These are phyloP conservation scores for Leuctra nigra DNA, from an alignment of 2,888 invertebrate species.

Conservation along the genomic window DNA sequence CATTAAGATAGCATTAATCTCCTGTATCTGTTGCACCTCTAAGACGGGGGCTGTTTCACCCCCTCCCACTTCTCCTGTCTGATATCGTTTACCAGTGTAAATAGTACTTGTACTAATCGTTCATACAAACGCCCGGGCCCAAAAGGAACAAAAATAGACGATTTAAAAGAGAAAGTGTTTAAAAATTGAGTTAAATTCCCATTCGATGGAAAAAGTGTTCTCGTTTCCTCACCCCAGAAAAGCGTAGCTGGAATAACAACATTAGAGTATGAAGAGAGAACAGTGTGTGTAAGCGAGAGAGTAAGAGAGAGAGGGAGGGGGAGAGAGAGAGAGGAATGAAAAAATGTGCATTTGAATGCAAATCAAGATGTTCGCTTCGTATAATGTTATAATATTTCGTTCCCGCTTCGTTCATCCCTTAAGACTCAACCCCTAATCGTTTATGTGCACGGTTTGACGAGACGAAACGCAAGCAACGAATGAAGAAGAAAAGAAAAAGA, in stretches of 20 bases:
- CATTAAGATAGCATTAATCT: slow-evolving; percentile 7
- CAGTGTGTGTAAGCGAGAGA: too few relatives aligned
- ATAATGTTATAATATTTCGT: slow-evolving; percentile 25
- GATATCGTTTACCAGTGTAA: not conserved
- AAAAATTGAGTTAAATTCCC: slow-evolving; percentile 28
- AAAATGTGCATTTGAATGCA: slow-evolving; percentile 29
- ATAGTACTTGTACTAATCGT: not conserved
- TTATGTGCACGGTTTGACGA: slow-evolving; percentile 11
- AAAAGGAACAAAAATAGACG: not conserved
- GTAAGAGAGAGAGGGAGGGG: too few relatives aligned
- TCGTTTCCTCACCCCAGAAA: not conserved
- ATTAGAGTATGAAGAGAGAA: too few relatives aligned
- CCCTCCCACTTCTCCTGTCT: not conserved
- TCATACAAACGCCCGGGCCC: not conserved
- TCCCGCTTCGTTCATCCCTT: slow-evolving; percentile 7
- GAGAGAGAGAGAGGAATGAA: slow-evolving; percentile 19
- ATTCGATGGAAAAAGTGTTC: slow-evolving; percentile 19
- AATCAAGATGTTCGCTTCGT: slow-evolving; percentile 26
- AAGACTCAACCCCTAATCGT: slow-evolving; percentile 16
- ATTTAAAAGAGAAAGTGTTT: slow-evolving; percentile 18
- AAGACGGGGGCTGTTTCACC: not conserved
- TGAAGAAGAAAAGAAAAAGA: not conserved
- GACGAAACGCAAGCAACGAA: not conserved
- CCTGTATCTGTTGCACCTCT: not conserved
- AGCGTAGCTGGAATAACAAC: slow-evolving; percentile 16